Evolutionary conservation across 2,797 vertebrate genomes (phyloP).

Genomic region (Paguma larvata): DNA sequence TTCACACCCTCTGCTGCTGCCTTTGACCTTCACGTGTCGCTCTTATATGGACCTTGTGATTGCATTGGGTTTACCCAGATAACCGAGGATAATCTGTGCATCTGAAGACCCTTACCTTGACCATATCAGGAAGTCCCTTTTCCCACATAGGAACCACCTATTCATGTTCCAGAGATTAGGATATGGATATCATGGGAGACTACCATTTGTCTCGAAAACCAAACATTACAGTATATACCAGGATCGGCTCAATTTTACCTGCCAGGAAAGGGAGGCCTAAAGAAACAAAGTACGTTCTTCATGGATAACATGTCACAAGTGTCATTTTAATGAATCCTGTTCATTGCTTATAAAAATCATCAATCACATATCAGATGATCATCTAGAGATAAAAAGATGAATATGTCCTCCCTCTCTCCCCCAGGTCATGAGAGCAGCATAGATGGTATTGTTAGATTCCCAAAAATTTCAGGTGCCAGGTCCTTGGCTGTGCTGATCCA

Average conservation of each 20-base stretch:
- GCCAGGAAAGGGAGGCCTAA: neutral
- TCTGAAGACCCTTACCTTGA: neutral
- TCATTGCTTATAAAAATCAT: neutral
- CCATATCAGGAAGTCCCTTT: neutral
- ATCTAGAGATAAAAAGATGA: neutral
- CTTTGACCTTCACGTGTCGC: neutral
- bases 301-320: neutral
- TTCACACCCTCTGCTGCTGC: neutral
- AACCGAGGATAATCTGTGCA: neutral
- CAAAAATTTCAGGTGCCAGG: neutral
- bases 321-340: neutral
- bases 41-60: neutral
- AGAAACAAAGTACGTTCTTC: neutral
- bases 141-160: neutral
- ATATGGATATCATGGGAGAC: neutral
- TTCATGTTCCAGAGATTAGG: neutral
- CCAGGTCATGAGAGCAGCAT: neutral
- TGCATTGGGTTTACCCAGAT: neutral
- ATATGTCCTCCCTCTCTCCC: fast-evolving
- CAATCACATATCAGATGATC: neutral
- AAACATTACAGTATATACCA: neutral
- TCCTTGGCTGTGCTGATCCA: neutral
- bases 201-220: neutral
- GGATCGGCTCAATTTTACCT: neutral
- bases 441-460: neutral